Evolutionary conservation across 2,113 vertebrate genomes (phyloP), one percentile per base, ranked within the genome.

Genomic region (Sinocyclocheilus anshuiensis): DNA sequence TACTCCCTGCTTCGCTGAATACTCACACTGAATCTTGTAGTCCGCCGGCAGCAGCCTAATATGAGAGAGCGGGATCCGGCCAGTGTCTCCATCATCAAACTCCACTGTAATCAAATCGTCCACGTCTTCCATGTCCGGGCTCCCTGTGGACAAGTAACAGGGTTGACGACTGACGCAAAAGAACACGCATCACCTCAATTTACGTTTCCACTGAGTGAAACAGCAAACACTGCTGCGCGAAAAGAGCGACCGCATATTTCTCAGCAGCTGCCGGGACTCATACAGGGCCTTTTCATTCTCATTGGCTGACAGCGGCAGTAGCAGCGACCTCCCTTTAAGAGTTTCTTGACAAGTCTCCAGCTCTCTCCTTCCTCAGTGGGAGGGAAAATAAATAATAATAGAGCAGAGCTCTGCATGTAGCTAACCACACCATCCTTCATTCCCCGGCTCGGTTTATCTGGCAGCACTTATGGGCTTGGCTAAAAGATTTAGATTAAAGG

Each of bases 11-110:
- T 48, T 76, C 55, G 39, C 81, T 36, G 82, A 2, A 24, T 18
- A 92, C 97, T 97, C 92, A 99, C 98, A 99, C 92, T 99, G 98
- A 90, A 99, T 99, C 94, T 99, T 99, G 91, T 99, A 99, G 94
- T 99, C 97, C 0, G 98, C 97, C 0, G 98, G 98, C 82, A 99
- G 95, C 84, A 99, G 96, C 39, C 98, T 95, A 90, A 99, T 99
- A 92, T 99, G 98, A 1, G 97, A 99, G 33, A 99, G 95, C 0
- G 98, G 98, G 77, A 99, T 99, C 81, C 97, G 95, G 8, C 98
- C 98, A 0, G 97, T 98, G 94, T 99, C 98, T 0, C 98, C 98
- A 0, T 99, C 98, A 3, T 99, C 98, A 13, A 99, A 99, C 92
- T 99, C 98, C 92, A 99, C 98, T 0, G 98, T 99, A 91, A 99